Conservation (phyloP, 2,888 invertebrate species). For the Synergus itoensis region DNA sequence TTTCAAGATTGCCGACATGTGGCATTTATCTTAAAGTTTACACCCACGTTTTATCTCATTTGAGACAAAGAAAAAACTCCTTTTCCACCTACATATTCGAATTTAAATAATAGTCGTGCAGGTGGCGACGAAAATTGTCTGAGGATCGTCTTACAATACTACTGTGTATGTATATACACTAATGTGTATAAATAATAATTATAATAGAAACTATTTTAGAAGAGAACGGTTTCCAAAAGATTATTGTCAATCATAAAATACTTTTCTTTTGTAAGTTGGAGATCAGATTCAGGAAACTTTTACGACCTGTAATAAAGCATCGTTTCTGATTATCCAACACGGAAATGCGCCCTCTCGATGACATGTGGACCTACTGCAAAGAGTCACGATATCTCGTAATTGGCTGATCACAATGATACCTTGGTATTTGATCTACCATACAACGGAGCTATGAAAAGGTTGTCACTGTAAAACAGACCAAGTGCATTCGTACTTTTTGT, state of each 20-base stretch:
- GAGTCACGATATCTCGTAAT: constrained; percentile 29
- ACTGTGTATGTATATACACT: neutral
- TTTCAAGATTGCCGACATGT: neutral
- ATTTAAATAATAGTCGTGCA: constrained; percentile 62
- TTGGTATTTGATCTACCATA: neutral
- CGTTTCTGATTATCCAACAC: constrained; percentile 14
- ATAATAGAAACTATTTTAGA: too few relatives aligned
- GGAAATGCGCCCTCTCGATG: constrained; percentile 8
- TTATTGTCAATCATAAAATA: too few relatives aligned
- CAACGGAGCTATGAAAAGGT: too few relatives aligned
- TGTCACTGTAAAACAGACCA: too few relatives aligned
- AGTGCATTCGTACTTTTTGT: too few relatives aligned
- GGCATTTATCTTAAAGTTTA: neutral
- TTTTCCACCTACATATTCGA: constrained; percentile 62
- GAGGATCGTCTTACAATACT: neutral
- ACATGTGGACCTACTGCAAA: constrained; percentile 9
- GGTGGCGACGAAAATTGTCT: constrained; percentile 56
- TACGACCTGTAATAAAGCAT: constrained; percentile 11
- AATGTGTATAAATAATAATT: too few relatives aligned
- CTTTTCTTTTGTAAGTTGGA: too few relatives aligned
- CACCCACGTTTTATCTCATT: constrained; percentile 57
- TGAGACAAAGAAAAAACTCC: constrained; percentile 61
- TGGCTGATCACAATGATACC: constrained; percentile 21
- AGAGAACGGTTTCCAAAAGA: too few relatives aligned
- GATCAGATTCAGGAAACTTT: neutral